Evolutionary conservation across 2,888 invertebrate genomes (phyloP).

Genomic region (Orthosia incerta): DNA sequence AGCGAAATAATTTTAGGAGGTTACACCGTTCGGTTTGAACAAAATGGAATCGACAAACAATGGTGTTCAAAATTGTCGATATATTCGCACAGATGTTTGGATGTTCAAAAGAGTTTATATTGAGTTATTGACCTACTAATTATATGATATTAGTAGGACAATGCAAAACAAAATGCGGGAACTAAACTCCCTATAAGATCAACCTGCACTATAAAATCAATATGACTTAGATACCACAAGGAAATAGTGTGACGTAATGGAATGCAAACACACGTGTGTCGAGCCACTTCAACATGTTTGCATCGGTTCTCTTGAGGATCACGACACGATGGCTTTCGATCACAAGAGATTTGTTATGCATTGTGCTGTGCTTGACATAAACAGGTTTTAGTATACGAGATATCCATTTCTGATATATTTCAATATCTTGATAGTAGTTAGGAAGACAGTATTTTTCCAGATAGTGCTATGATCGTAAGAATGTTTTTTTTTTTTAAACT

Average conservation of each 20-base stretch:
- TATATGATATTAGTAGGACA: not conserved
- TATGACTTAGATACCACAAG: not conserved
- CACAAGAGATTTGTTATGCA: constrained; percentile 9
- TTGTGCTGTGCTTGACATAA: not conserved
- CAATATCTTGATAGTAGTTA: not conserved
- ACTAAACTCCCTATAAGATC: constrained; percentile 6
- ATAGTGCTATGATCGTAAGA: no score
- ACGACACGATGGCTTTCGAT: constrained; percentile 31
- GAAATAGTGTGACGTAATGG: constrained; percentile 16
- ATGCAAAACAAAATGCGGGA: not conserved
- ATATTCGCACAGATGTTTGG: not conserved
- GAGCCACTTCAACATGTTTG: constrained; percentile 20
- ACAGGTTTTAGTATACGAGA: not conserved
- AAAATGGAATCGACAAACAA: constrained; percentile 11
- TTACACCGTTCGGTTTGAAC: constrained; percentile 15
- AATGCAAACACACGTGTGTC: constrained; percentile 31
- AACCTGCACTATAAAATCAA: not conserved
- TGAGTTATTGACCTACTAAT: no score
- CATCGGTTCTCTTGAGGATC: constrained; percentile 29
- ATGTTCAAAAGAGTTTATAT: not conserved
- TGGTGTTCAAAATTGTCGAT: constrained; percentile 19
- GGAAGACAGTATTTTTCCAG: no score
- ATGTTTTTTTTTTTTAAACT: no score
- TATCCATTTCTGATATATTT: not conserved
- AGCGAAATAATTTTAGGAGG: constrained; percentile 36